Conservation (phyloP, 1,140 invertebrate genomes). For the Phymastichus coffea region DNA sequence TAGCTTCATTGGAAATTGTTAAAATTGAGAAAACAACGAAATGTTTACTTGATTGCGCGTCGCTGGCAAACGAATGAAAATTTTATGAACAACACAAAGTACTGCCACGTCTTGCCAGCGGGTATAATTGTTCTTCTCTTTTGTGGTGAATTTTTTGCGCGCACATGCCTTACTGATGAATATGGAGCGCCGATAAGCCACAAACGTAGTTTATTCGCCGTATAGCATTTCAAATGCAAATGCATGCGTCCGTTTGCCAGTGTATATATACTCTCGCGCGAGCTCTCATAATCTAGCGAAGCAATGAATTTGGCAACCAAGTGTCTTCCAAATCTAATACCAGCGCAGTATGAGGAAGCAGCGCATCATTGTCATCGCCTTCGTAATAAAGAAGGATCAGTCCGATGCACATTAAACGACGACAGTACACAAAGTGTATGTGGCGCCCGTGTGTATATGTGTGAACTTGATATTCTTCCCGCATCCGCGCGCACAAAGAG, state of each 20-base stretch:
- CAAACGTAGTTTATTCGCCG: not conserved
- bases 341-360: slow-evolving; percentile 16
- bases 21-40: too few species aligned
- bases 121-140: too few species aligned
- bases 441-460: not conserved
- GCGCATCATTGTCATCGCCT: slow-evolving; percentile 14
- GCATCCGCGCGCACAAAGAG: slow-evolving; percentile 43
- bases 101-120: too few species aligned
- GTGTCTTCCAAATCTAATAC: slow-evolving; percentile 15
- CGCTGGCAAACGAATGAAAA: too few species aligned
- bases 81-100: too few species aligned
- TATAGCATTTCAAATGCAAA: slow-evolving; percentile 15
- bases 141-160: too few species aligned
- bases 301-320: slow-evolving; percentile 25
- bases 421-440: not conserved
- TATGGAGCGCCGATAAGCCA: too few species aligned
- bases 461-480: slow-evolving; percentile 47
- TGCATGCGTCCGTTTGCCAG: slow-evolving; percentile 23
- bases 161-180: too few species aligned
- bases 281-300: slow-evolving; percentile 20
- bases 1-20: too few species aligned
- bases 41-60: too few species aligned
- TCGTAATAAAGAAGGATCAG: slow-evolving; percentile 16
- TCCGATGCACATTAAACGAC: not conserved
- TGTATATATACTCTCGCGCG: too few species aligned